Evolutionary conservation across 1,140 invertebrate genomes (phyloP).

Genomic region (Heliconius melpomene): DNA sequence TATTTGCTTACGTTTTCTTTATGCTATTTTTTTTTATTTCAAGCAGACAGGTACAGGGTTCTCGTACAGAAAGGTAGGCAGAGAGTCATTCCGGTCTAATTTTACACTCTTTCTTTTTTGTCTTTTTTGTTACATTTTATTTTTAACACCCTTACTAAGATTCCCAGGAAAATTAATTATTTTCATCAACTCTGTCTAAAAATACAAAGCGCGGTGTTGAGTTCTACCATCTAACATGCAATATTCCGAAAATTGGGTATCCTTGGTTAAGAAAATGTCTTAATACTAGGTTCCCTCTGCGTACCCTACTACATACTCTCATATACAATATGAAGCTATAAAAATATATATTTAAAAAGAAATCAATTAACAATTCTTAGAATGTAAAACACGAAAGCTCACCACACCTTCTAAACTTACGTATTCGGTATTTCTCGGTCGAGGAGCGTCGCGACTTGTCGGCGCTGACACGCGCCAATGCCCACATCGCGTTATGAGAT

Average conservation of each 20-base stretch:
- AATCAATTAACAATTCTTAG: not conserved
- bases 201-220: too few species aligned
- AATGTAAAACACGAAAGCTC: conserved; percentile 25
- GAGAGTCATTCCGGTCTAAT: too few species aligned
- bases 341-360: not conserved
- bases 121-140: not conserved
- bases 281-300: not conserved
- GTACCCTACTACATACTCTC: not conserved
- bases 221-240: too few species aligned
- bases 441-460: conserved; percentile 51
- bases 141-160: too few species aligned
- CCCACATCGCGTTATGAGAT: conserved; percentile 67
- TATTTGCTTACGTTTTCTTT: not conserved
- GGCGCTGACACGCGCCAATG: conserved; percentile 49
- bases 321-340: too few species aligned
- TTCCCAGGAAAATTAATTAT: too few species aligned
- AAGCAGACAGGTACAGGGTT: not conserved
- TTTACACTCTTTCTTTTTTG: not conserved
- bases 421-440: conserved; percentile 59
- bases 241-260: too few species aligned
- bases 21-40: not conserved
- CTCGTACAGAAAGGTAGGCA: too few species aligned
- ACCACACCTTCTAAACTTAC: conserved; percentile 37
- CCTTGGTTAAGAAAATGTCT: not conserved
- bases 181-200: too few species aligned